Conservation (phyloP, 2,797 vertebrate genomes). For the Crypturellus tataupa region DNA sequence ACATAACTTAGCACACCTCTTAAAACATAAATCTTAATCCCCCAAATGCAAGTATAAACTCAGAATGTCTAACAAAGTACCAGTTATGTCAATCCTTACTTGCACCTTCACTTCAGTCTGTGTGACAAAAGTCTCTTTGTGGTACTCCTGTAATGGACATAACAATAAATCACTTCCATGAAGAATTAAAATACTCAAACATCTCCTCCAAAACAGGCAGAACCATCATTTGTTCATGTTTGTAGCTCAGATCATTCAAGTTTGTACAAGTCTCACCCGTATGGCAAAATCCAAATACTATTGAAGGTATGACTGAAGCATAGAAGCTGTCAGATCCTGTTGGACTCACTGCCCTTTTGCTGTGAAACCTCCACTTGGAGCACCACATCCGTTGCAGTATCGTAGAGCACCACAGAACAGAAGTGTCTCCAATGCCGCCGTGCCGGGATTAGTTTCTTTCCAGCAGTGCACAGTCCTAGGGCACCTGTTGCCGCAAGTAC, state of each 20-base stretch:
- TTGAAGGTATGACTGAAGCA: background rate
- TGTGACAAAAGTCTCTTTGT: background rate
- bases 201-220: background rate
- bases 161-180: background rate
- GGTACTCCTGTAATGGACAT: background rate
- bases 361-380: background rate
- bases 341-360: background rate
- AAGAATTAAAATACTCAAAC: background rate
- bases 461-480: background rate
- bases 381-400: background rate
- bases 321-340: background rate
- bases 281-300: background rate
- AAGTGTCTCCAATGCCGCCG: background rate
- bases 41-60: background rate
- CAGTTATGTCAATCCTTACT: background rate
- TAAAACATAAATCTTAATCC: background rate
- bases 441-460: background rate
- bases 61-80: background rate
- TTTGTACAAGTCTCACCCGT: background rate
- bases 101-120: background rate
- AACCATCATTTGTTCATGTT: background rate
- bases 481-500: background rate
- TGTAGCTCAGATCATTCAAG: background rate
- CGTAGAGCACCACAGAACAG: background rate
- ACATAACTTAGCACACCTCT: background rate